phyloP scores from a whole-genome alignment of 2,888 invertebrate species.

The Sinentomon sp. region DNA sequence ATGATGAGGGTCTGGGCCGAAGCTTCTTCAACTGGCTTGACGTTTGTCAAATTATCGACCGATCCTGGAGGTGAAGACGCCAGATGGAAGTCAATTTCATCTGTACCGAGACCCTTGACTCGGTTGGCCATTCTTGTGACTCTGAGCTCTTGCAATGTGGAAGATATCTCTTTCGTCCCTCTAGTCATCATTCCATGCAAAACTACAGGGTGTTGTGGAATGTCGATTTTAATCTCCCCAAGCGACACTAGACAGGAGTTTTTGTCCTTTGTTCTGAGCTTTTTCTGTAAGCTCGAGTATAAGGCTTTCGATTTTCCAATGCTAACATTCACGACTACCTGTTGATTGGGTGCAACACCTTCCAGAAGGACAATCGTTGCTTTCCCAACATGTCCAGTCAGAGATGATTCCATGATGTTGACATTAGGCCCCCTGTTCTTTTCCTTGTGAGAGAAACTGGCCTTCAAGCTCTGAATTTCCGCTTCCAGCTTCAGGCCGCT shows the following conservation, averaged over 20 bases:
- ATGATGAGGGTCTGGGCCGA: too few relatives aligned
- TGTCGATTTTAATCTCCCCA: conserved; percentile 72
- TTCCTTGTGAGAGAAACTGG: conserved; percentile 72
- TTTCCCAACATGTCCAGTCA: conserved; percentile 67
- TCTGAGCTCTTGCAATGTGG: conserved; percentile 65
- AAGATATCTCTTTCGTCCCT: conserved; percentile 70
- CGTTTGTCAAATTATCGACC: too few relatives aligned
- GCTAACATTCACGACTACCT: conserved; percentile 69
- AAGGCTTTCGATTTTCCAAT: conserved; percentile 76
- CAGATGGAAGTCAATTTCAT: conserved; percentile 23
- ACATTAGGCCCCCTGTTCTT: too few relatives aligned
- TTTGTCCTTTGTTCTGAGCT: conserved; percentile 43
- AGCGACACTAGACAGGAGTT: conserved; percentile 56
- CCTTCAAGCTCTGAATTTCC: conserved; percentile 68
- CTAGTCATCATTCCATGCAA: conserved; percentile 94
- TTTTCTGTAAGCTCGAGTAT: conserved; percentile 52
- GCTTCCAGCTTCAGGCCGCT: conserved; percentile 84
- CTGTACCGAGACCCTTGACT: conserved; percentile 33
- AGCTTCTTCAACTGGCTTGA: too few relatives aligned
- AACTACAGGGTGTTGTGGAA: conserved; percentile 93
- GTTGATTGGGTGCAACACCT: conserved; percentile 65
- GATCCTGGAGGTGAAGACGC: conserved; percentile 10
- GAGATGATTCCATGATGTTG: conserved; percentile 52
- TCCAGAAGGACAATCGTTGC: conserved; percentile 76
- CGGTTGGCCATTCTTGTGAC: conserved; percentile 53